Percentiles rank a stretch among this genome's conserved stretches.
phyloP scores from a whole-genome alignment of 2,797 vertebrate genomes.

The Apogon talboti region DNA sequence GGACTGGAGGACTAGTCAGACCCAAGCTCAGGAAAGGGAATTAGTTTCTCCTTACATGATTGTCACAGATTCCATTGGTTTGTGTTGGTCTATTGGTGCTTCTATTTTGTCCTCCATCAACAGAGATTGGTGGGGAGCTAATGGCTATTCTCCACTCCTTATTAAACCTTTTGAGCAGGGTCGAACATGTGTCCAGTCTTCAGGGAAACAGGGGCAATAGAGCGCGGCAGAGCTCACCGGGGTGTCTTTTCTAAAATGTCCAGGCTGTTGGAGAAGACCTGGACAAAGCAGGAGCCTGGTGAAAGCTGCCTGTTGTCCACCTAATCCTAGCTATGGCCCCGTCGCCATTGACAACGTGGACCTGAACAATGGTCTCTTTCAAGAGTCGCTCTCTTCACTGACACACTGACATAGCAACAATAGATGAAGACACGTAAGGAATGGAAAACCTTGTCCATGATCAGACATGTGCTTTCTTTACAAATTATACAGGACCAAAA shows the following conservation, averaged over 20 bases:
- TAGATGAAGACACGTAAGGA: slow-evolving; percentile 67
- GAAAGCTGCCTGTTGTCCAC: slow-evolving; percentile 81
- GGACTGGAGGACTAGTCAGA: slow-evolving; percentile 26
- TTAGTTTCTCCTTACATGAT: slow-evolving; percentile 62
- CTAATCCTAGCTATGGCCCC: slow-evolving; percentile 73
- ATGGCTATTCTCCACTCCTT: slow-evolving; percentile 78
- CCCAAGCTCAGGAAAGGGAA: slow-evolving; percentile 46
- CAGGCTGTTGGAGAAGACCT: slow-evolving; percentile 70
- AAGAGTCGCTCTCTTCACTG: slow-evolving; percentile 70
- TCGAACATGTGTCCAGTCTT: slow-evolving; percentile 75
- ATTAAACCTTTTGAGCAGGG: slow-evolving; percentile 77
- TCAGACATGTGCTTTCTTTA: slow-evolving; percentile 55
- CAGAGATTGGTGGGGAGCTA: slow-evolving; percentile 77
- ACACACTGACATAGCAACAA: slow-evolving; percentile 71
- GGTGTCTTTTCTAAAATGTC: slow-evolving; percentile 78
- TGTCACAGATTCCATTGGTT: slow-evolving; percentile 69
- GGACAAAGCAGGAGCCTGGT: slow-evolving; percentile 74
- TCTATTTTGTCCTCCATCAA: slow-evolving; percentile 72
- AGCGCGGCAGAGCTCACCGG: slow-evolving; percentile 71
- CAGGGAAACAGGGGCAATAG: slow-evolving; percentile 69
- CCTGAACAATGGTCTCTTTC: slow-evolving; percentile 80
- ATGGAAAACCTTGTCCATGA: slow-evolving; percentile 65
- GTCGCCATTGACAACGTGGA: slow-evolving; percentile 76
- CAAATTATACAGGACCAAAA: slow-evolving; percentile 55
- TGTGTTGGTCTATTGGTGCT: slow-evolving; percentile 57